Percentiles rank a stretch among this genome's conserved stretches.
Conservation (phyloP, 2,888 invertebrate genomes). For the Dexiosoma caninum region DNA sequence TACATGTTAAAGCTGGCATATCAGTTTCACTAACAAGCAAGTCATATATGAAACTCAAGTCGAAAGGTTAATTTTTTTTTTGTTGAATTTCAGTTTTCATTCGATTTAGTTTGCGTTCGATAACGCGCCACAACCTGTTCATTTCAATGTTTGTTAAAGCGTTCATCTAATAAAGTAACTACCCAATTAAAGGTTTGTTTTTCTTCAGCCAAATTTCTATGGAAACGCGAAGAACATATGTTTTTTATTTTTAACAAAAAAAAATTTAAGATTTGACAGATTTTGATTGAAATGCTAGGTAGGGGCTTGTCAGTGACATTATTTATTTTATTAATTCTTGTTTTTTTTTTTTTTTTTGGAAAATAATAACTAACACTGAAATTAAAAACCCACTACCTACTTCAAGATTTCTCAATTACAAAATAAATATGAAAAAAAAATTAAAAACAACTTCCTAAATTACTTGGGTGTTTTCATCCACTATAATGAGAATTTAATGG, state of each 20-base stretch:
- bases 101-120: too few species aligned
- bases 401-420: conserved; percentile 32
- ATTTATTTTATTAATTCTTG: too few species aligned
- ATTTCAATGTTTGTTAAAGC: too few species aligned
- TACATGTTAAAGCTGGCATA: too few species aligned
- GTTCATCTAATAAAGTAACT: background rate
- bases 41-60: too few species aligned
- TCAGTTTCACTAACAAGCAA: too few species aligned
- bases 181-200: background rate
- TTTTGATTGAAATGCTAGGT: conserved; percentile 3
- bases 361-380: background rate
- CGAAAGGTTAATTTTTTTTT: too few species aligned
- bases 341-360: background rate
- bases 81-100: too few species aligned
- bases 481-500: conserved; percentile 55
- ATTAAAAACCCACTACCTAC: conserved; percentile 27
- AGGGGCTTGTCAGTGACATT: conserved; percentile 36
- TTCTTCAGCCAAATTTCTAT: background rate
- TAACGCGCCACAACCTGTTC: too few species aligned
- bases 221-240: background rate
- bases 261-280: conserved; percentile 9
- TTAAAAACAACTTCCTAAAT: conserved; percentile 47
- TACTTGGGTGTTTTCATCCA: background rate
- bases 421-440: background rate
- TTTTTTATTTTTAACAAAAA: background rate